Evolutionary conservation across 2,888 invertebrate genomes (phyloP), one percentile per base, ranked within the genome.

Genomic region (Neocrepidodera transversa): DNA sequence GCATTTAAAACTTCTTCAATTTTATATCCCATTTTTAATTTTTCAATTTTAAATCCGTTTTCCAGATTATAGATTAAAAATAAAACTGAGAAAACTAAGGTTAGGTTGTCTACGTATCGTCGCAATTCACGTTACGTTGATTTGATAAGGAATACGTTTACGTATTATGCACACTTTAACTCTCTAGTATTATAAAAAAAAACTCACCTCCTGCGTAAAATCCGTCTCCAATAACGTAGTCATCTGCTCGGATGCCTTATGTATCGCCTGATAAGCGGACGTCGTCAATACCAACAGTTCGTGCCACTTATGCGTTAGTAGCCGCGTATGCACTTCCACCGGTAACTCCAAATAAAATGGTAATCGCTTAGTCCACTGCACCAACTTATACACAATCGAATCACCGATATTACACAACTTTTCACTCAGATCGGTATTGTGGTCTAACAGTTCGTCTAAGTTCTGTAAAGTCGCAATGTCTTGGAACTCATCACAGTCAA

Each of bases 261-360:
- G 92, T 81, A 95, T 90, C 68, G 95, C 95, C 78, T 95, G 95
- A 79, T 94, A 95, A 51, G 95, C 95, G 58, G 94, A 94, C 61
- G 95, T 95, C 65, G 95, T 95, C 72, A 95, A 85, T 72, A 95
- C 95, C 74, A 95, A 86, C 74, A 95, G 89, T 84, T 95, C 95
- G 80, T 97, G 97, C 98, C 98, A 98, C 82, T 97, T 95, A 82
- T 95, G 95, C 76, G 97, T 97, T 75, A 98, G 84, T 71, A 98
- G 85, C 82, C 94, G 91, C 65, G 97, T 97, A 81, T 95, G 96
- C 63, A 94, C 92, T 82, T 96, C 94, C 74, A 97, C 93, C 51
- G 97, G 97, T 71, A 98, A 88, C 82, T 97, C 95, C 80, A 91
- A 85, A 80, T 97, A 98, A 82, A 98, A 98, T 58, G 98, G 97